phyloP scores from a whole-genome alignment of 2,888 invertebrate genomes.

The Salpingus planirostris region DNA sequence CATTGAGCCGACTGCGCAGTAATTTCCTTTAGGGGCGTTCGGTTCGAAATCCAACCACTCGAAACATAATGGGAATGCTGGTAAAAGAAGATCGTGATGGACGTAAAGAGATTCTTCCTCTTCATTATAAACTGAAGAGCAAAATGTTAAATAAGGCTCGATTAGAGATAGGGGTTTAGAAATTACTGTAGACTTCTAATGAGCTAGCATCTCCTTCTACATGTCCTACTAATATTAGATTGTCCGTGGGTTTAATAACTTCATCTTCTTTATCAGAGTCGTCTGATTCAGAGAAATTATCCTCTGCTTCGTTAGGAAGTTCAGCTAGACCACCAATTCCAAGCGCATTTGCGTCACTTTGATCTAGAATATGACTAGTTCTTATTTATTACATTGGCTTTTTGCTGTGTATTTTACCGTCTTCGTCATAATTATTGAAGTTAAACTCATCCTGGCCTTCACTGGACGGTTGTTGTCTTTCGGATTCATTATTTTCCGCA shows the following conservation, averaged over 20 bases:
- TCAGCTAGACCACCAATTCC: slow-evolving; percentile 52
- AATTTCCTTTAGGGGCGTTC: slow-evolving; percentile 65
- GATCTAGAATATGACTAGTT: too few relatives aligned
- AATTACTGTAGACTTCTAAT: slow-evolving; percentile 77
- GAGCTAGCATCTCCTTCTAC: slow-evolving; percentile 80
- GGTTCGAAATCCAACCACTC: slow-evolving; percentile 91
- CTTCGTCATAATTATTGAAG: slow-evolving; percentile 68
- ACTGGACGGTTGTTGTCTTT: too few relatives aligned
- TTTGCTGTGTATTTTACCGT: too few relatives aligned
- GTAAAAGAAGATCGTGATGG: slow-evolving; percentile 86
- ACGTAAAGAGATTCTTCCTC: slow-evolving; percentile 82
- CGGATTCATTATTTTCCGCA: too few relatives aligned
- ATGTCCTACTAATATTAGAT: slow-evolving; percentile 78
- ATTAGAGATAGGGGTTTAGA: slow-evolving; percentile 1
- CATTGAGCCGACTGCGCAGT: slow-evolving; percentile 91
- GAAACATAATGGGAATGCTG: slow-evolving; percentile 83
- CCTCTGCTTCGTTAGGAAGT: slow-evolving; percentile 42
- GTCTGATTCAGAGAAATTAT: slow-evolving; percentile 44
- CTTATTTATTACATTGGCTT: too few relatives aligned
- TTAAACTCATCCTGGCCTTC: slow-evolving; percentile 63
- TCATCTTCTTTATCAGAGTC: slow-evolving; percentile 85
- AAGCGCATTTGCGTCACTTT: slow-evolving; percentile 38
- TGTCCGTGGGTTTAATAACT: slow-evolving; percentile 79
- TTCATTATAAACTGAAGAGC: slow-evolving; percentile 75
- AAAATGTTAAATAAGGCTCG: background rate